Percentiles rank a stretch among this genome's conserved stretches.
Conservation (phyloP, 2,113 vertebrate species). For the Poeciliopsis occidentalis region DNA sequence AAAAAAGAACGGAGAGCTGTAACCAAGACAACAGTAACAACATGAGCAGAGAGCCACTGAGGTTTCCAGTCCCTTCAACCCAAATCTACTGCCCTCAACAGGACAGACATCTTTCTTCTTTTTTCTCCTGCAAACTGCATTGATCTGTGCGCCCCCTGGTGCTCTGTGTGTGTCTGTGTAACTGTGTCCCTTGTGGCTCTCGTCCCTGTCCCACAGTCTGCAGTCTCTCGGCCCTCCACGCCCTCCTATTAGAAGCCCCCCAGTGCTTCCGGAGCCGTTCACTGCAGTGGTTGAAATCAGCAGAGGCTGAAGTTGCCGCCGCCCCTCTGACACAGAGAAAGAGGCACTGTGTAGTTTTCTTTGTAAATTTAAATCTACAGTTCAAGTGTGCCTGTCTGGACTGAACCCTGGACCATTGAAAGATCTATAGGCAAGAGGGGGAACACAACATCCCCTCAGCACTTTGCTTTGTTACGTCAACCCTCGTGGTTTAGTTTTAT, state of each 20-base stretch:
- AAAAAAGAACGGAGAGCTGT: constrained; percentile 75
- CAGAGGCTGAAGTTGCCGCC: constrained; percentile 49
- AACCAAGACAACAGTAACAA: constrained; percentile 82
- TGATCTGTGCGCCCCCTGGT: constrained; percentile 23
- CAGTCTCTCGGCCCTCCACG: too few relatives aligned
- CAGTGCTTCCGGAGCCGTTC: constrained; percentile 47
- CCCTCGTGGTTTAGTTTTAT: constrained; percentile 30
- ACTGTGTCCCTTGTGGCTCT: too few relatives aligned
- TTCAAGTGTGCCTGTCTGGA: constrained; percentile 51
- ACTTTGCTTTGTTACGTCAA: too few relatives aligned
- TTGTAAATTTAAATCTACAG: constrained; percentile 47
- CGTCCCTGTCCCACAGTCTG: too few relatives aligned
- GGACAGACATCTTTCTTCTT: constrained; percentile 51
- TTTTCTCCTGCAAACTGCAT: not conserved
- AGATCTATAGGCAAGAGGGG: constrained; percentile 28
- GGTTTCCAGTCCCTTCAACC: constrained; percentile 50
- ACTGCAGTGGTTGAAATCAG: constrained; percentile 61
- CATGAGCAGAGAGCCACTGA: constrained; percentile 75
- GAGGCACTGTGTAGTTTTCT: constrained; percentile 56
- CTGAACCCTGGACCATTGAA: constrained; percentile 46
- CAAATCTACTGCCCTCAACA: constrained; percentile 54
- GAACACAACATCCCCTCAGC: not conserved
- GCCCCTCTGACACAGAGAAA: constrained; percentile 47
- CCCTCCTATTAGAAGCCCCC: too few relatives aligned
- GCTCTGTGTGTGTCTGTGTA: constrained; percentile 35